Base-by-base conservation (phyloP, 2,113 vertebrate species). In the Toxotes jaculatrix region DNA sequence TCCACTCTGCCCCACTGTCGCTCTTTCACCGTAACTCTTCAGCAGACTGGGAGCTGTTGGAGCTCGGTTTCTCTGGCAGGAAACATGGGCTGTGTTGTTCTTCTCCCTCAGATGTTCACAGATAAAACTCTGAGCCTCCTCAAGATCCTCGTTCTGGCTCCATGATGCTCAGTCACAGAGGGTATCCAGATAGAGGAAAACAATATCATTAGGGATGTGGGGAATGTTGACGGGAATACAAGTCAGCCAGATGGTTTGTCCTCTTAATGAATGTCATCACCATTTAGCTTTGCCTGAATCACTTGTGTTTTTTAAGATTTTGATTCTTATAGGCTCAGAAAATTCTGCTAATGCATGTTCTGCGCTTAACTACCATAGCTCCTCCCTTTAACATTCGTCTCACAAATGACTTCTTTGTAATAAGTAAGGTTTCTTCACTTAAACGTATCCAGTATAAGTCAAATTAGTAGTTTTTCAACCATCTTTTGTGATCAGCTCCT, bases 41-140 rank as follows among this genome's bases (percentile, higher is more conserved):
- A 36, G 65, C 83, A 64, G 66, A 27, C 17, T 19, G 40, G 77
- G 64, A 47, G n/a, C 53, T 87, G 63, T 38, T 57, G 61, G 43
- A 70, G 53, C 40, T 66, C 5, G 12, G 53, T 6, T 7, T 77
- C 43, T 32, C 51, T 14, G 9, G 17, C 43, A 43, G 55, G 36
- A 57, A 47, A 57, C 47, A 43, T 13, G 31, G 23, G 4, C 16
- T 3, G 11, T 27, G 27, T 63, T 70, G 74, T 65, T 59, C 17
- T 42, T 40, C 32, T 57, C 60, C 5, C n/a, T 70, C 27, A 49
- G 40, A 71, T 73, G 27, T 73, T 63, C 27, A 23, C 47, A 51
- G 57, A 70, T n/a, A 38, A 14, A 51, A 21, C 60, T 12, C 34
- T 45, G 23, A 71, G 34, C 31, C 10, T 69, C 19, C 21, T 21